These are phyloP conservation scores for Pyrrhosoma nymphula DNA, from an alignment of 2,888 invertebrate genomes.

Conservation along the genomic window DNA sequence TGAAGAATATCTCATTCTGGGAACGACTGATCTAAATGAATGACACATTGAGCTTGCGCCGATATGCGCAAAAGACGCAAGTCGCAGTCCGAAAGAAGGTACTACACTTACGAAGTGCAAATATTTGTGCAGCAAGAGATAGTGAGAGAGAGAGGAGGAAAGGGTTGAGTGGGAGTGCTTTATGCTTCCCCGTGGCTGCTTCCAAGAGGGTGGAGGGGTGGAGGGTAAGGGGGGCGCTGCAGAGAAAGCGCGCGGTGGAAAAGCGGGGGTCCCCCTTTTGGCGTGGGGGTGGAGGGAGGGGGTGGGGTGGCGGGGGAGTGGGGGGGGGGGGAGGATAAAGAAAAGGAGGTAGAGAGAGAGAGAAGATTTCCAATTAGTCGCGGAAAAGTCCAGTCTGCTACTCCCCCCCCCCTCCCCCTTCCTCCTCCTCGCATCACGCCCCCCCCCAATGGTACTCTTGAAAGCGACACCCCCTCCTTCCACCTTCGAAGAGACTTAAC, in stretches of 20 bases:
- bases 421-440: not conserved
- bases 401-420: not conserved
- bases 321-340: not conserved
- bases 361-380: not conserved
- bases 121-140: too few relatives aligned
- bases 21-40: too few relatives aligned
- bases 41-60: too few relatives aligned
- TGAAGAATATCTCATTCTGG: too few relatives aligned
- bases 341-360: not conserved
- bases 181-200: too few relatives aligned
- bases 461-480: not conserved
- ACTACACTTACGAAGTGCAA: too few relatives aligned
- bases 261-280: not conserved
- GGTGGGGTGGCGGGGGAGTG: not conserved
- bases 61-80: too few relatives aligned
- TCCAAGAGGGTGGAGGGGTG: not conserved
- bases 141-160: too few relatives aligned
- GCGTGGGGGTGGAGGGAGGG: not conserved
- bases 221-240: not conserved
- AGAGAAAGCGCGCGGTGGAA: too few relatives aligned
- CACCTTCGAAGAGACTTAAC: not conserved
- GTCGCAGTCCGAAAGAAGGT: too few relatives aligned
- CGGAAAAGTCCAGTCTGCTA: not conserved
- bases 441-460: too few relatives aligned
- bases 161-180: too few relatives aligned